phyloP scores from a whole-genome alignment of 2,797 vertebrate species.

The Nyctibius grandis region DNA sequence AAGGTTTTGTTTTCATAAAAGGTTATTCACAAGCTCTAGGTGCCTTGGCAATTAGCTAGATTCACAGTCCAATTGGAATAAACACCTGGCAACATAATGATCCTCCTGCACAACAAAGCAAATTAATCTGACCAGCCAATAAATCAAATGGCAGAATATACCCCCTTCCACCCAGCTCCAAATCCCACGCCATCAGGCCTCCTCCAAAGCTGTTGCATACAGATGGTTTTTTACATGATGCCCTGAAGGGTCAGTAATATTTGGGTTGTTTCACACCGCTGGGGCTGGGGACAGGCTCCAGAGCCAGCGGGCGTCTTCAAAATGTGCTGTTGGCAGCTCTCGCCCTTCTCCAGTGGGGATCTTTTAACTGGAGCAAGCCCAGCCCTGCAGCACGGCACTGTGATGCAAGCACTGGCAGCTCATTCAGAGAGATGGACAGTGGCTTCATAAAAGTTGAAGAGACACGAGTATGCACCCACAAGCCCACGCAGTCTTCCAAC shows the following conservation, averaged over 20 bases:
- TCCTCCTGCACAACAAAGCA: neutral
- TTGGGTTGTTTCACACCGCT: neutral
- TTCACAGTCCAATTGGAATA: conserved; percentile 6
- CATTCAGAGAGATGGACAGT: neutral
- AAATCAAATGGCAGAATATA: conserved; percentile 34
- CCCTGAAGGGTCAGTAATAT: neutral
- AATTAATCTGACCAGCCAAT: neutral
- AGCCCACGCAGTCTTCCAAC: fast-evolving
- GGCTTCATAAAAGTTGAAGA: neutral
- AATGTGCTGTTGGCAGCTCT: neutral
- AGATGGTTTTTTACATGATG: conserved; percentile 12
- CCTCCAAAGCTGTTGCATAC: conserved; percentile 27
- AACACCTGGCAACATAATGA: conserved; percentile 17
- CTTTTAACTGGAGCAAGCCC: neutral
- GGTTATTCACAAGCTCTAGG: neutral
- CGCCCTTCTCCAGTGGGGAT: neutral
- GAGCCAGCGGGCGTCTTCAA: neutral
- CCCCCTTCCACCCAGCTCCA: neutral
- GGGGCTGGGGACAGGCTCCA: neutral
- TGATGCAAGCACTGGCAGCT: neutral
- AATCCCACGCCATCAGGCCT: conserved; percentile 1
- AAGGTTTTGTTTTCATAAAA: neutral
- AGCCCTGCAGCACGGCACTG: neutral
- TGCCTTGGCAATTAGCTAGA: conserved; percentile 1
- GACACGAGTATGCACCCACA: fast-evolving